Evolutionary conservation across 1,140 invertebrate species (phyloP).

Genomic region (Ephestia elutella): DNA sequence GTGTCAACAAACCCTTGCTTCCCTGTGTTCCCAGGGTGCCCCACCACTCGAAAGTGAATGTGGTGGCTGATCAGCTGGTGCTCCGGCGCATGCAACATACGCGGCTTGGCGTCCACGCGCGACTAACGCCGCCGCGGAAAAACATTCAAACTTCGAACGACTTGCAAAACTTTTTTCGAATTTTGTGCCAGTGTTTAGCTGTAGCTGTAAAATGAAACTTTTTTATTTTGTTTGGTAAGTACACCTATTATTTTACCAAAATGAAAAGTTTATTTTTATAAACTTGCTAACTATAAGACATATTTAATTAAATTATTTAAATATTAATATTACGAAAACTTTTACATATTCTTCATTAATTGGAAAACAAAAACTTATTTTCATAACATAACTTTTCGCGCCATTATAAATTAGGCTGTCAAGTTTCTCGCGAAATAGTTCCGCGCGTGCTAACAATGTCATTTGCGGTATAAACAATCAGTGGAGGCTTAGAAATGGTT

Average conservation of each 20-base stretch:
- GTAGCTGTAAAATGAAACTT: conserved; percentile 39
- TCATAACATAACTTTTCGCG: background rate
- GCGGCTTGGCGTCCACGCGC: conserved; percentile 45
- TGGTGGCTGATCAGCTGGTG: conserved; percentile 16
- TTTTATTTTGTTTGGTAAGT: conserved; percentile 48
- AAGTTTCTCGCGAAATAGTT: background rate
- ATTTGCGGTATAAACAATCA: conserved; percentile 1
- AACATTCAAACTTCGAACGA: conserved; percentile 22
- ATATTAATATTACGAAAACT: too few relatives aligned
- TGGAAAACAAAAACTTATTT: too few relatives aligned
- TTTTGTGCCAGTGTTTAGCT: conserved; percentile 37
- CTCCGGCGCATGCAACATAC: conserved; percentile 28
- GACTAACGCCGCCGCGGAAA: conserved; percentile 43
- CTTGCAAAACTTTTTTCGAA: conserved; percentile 15
- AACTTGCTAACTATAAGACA: too few relatives aligned
- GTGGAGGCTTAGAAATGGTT: background rate
- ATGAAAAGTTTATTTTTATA: too few relatives aligned
- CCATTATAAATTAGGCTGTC: background rate
- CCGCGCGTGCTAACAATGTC: background rate
- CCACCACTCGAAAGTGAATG: conserved; percentile 62
- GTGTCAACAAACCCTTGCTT: conserved; percentile 54
- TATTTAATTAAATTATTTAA: too few relatives aligned
- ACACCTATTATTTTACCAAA: background rate
- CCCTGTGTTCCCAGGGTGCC: conserved; percentile 36
- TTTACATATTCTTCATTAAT: too few relatives aligned